Conservation (phyloP, 2,888 invertebrate genomes). For the Chloromyia formosa region DNA sequence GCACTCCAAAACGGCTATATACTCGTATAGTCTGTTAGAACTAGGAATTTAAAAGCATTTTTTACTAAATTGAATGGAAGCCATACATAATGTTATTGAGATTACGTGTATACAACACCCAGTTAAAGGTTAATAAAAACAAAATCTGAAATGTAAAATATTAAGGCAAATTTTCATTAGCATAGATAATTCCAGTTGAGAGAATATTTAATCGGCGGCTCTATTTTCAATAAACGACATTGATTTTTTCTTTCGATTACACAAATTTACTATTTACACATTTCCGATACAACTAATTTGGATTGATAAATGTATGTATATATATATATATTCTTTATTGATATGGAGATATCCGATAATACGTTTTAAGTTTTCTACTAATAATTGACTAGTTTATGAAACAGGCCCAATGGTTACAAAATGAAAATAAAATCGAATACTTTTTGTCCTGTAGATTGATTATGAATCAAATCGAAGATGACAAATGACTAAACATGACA, state of each 20-base stretch:
- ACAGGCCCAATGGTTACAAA: conserved; percentile 14
- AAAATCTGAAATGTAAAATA: too few species aligned
- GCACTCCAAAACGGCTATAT: too few species aligned
- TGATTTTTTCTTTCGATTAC: neutral
- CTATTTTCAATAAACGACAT: neutral
- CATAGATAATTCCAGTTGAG: neutral
- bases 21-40: too few species aligned
- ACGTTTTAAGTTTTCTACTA: neutral
- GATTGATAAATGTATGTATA: too few species aligned
- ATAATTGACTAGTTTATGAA: conserved; percentile 33
- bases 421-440: neutral
- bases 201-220: neutral
- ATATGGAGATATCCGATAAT: conserved; percentile 9
- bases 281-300: neutral
- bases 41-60: too few species aligned
- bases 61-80: too few species aligned
- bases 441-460: too few species aligned
- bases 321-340: neutral
- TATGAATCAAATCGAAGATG: too few species aligned
- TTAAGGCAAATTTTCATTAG: neutral
- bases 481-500: too few species aligned
- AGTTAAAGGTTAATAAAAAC: too few species aligned
- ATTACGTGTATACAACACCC: too few species aligned
- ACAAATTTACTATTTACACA: neutral
- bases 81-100: too few species aligned